Evolutionary conservation across 2,797 vertebrate genomes (phyloP).

Genomic region (Hydrolagus colliei): DNA sequence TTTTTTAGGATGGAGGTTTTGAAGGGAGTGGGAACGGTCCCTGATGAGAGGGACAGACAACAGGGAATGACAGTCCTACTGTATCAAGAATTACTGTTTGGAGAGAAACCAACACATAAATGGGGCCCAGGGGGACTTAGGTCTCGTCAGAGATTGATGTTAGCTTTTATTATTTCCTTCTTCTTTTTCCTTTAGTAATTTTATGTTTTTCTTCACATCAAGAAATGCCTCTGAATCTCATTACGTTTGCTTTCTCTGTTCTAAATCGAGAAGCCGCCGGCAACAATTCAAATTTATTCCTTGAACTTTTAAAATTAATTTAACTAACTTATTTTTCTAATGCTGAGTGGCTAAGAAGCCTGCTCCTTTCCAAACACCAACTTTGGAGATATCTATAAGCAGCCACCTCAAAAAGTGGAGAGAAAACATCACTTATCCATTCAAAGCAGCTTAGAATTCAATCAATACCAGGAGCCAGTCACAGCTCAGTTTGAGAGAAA

Average conservation of each 20-base stretch:
- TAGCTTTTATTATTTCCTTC: neutral
- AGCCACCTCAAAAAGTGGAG: neutral
- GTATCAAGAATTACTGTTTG: neutral
- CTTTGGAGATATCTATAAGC: neutral
- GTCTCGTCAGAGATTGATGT: neutral
- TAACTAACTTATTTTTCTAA: neutral
- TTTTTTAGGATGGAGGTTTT: too few relatives aligned
- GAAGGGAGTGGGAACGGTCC: too few relatives aligned
- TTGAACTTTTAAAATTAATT: neutral
- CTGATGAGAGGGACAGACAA: too few relatives aligned
- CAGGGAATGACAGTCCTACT: neutral
- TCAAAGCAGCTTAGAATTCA: neutral
- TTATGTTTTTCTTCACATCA: neutral
- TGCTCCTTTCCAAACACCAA: neutral
- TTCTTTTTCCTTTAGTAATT: neutral
- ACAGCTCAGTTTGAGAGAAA: too few relatives aligned
- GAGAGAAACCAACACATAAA: neutral
- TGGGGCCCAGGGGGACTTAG: neutral
- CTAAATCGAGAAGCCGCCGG: neutral
- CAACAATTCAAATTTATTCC: slow-evolving; percentile 2
- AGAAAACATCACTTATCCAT: neutral
- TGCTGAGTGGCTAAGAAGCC: neutral
- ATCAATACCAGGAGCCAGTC: neutral
- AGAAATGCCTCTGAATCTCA: neutral
- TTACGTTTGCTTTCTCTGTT: neutral